phyloP scores from a whole-genome alignment of 2,113 vertebrate species.

The Podilymbus podiceps region DNA sequence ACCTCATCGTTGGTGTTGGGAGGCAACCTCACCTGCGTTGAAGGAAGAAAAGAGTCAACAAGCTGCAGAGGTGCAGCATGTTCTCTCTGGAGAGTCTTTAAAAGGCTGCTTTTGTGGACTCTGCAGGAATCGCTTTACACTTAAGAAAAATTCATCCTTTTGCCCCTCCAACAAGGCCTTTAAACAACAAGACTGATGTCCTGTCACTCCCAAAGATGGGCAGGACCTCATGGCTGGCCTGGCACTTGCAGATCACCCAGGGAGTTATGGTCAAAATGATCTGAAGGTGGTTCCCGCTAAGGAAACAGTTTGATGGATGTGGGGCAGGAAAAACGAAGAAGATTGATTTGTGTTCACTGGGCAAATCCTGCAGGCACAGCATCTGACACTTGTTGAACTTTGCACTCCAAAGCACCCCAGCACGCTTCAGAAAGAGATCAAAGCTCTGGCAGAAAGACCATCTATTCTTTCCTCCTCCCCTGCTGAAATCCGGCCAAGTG shows the following conservation, averaged over 20 bases:
- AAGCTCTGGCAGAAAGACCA: conserved; percentile 23
- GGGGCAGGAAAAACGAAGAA: background rate
- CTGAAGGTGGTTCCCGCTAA: background rate
- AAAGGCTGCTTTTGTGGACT: background rate
- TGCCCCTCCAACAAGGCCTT: background rate
- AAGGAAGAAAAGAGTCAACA: background rate
- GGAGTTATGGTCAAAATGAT: background rate
- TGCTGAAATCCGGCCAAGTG: conserved; percentile 26
- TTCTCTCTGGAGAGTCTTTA: background rate
- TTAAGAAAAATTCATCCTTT: background rate
- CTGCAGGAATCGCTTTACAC: background rate
- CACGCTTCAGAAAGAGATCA: conserved; percentile 23
- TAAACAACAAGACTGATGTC: background rate
- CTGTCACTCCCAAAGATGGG: background rate
- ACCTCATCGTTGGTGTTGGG: conserved; percentile 97
- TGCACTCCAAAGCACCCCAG: background rate
- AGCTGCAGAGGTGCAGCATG: background rate
- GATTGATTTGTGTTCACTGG: background rate
- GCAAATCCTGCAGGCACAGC: background rate
- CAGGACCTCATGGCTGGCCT: background rate
- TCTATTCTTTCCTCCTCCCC: conserved; percentile 16
- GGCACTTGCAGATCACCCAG: background rate
- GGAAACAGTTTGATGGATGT: background rate
- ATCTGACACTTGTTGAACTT: background rate
- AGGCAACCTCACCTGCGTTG: conserved; percentile 87